Evolutionary conservation across 2,113 vertebrate species (phyloP), one percentile per base, ranked within the genome.

Genomic region (Petrocephalus zakoni): DNA sequence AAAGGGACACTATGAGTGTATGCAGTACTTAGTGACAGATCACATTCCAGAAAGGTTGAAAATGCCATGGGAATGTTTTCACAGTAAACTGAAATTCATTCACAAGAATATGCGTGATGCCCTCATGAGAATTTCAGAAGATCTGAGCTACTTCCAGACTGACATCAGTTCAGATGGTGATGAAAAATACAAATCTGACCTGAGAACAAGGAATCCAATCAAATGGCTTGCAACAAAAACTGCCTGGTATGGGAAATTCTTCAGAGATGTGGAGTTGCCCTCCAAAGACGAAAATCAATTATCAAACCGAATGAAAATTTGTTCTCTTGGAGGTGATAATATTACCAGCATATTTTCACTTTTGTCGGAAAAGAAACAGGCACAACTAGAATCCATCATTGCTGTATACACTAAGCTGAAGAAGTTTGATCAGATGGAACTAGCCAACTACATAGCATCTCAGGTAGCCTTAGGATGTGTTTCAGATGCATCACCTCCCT

Each of bases 91-190:
- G 52, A 97, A 96, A 91, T 91, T 91, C 0, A 91, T 97, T 25
- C 94, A 93, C 0, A 92, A 90, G 0, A 94, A 92, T 64, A 89
- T 97, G 90, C 94, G 93, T 34, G 90, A 95, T 3, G 93, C 96
- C 4, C 90, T 97, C 88, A 96, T 96, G 46, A 94, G 96, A 95
- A 95, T 97, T 81, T 96, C 96, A 21, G 96, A 96, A 85, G 96
- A 97, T 25, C 87, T 97, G 34, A 95, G 95, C 90, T 97, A 96
- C 46, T 97, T 97, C 90, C 96, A 97, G 91, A 96, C 95, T 81
- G 96, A 96, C 11, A 93, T 94, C 81, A 92, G 2, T 34, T 87
- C 82, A 19, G 94, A 94, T 58, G 94, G 95, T 0, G 93, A 94
- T 8, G 90, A 93, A 0, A 72, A 0, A 51, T 47, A 90, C 22